A percentile compares a stretch with the other conserved stretches of the same genome.
These are phyloP conservation scores for Muscicapa striata DNA, from an alignment of 2,797 vertebrate species.

Conservation along the genomic window DNA sequence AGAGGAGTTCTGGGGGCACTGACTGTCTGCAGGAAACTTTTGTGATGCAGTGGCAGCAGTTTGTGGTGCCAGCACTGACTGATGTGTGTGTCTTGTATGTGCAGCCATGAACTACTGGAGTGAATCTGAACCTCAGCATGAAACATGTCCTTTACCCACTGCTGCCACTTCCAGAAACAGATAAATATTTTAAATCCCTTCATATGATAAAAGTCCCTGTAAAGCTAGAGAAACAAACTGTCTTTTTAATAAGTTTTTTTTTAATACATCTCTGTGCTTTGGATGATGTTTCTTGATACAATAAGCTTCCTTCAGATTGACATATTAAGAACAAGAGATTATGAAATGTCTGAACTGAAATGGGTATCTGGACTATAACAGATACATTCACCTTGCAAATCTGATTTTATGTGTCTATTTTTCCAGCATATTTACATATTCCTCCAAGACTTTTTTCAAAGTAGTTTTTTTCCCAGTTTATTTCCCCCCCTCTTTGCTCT, in stretches of 20 bases:
- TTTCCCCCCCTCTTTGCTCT: background rate
- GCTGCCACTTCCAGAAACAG: background rate
- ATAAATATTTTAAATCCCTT: background rate
- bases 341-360: background rate
- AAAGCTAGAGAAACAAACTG: background rate
- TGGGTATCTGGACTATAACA: background rate
- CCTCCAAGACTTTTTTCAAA: background rate
- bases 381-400: background rate
- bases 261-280: background rate
- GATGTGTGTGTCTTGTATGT: background rate
- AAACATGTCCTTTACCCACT: background rate
- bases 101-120: background rate
- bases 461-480: background rate
- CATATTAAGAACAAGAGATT: background rate
- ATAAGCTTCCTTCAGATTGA: background rate
- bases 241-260: background rate
- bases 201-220: background rate
- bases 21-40: background rate
- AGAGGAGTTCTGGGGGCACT: background rate
- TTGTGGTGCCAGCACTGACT: background rate
- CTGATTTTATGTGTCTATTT: background rate
- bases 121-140: background rate
- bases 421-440: background rate
- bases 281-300: background rate
- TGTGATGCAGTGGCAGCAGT: background rate